Evolutionary conservation across 2,888 invertebrate species (phyloP), one percentile per base, ranked within the genome.

Genomic region (Steromphala cineraria): DNA sequence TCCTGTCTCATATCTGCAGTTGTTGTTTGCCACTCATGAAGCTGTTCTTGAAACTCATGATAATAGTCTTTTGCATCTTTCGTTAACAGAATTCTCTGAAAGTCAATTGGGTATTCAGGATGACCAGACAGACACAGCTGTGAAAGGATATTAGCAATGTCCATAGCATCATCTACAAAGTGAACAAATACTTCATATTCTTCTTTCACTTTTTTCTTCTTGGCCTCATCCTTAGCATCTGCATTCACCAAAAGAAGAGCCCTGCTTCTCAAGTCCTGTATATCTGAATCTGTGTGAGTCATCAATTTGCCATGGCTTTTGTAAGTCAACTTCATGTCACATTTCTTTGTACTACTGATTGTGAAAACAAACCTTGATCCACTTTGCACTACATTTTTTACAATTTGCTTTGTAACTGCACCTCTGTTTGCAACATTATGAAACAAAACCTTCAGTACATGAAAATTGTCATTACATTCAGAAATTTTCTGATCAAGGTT

Each of bases 11-110:
- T 74, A 1, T 17, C 17, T n/a, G 46, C 21, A 8, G 87, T 78
- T 40, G 62, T 53, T 2, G 53, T 31, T 17, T 53, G 52, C 88
- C 88, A 88, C 7, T 81, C 77, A 10, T 78, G 19, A 1, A 82
- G 80, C 40, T 84, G 75, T 17, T 15, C 1, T 13, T 62, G 56
- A 3, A 87, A 67, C 2, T 46, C n/a, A 0, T 77, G 52, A 36
- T 76, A 75, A 0, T 71, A 10, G 10, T 62, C 28, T 17, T 19
- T 4, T 19, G 85, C 78, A 0, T 79, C 24, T 56, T 55, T 55
- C 0, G 31, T 52, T 13, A 19, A 8, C 13, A 67, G 67, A 67
- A 4, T 31, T 67, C 28, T 28, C 28, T 67, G 31, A 31, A 24
- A 17, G 28, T 10, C 28, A 3, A 10, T n/a, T 52, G 21, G 15